phyloP scores from a whole-genome alignment of 37 sponge, comb jelly and placozoan genomes.

The Oopsacas minuta region DNA sequence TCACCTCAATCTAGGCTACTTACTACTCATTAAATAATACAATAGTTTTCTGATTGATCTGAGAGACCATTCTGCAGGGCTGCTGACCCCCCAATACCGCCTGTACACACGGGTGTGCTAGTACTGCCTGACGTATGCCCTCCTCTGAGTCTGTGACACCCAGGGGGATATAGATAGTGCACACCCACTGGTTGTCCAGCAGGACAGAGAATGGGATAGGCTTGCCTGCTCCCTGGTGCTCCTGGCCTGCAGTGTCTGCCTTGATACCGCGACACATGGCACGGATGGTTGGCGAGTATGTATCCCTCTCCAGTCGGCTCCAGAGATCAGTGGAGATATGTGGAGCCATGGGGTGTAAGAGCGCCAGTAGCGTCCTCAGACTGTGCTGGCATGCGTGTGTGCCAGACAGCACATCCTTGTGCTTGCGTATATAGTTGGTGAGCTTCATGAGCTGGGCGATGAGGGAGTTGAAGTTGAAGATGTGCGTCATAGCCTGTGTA shows the following conservation, averaged over 20 bases:
- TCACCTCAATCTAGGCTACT: too few species aligned
- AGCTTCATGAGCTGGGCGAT: not conserved
- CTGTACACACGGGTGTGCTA: not conserved
- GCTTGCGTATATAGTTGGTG: not conserved
- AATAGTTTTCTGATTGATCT: not conserved
- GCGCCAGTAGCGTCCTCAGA: not conserved
- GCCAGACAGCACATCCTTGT: not conserved
- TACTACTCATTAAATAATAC: not conserved
- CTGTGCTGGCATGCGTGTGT: not conserved
- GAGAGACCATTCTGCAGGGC: not conserved
- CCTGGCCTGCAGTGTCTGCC: not conserved
- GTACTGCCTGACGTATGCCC: not conserved
- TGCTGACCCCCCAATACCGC: not conserved
- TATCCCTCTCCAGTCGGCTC: not conserved
- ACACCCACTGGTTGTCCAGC: not conserved
- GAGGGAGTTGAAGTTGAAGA: not conserved
- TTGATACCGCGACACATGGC: not conserved
- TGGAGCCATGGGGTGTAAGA: slow-evolving; percentile 26
- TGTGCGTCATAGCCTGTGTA: not conserved
- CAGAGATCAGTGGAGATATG: slow-evolving; percentile 26
- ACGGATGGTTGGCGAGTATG: not conserved
- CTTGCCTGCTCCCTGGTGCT: not conserved
- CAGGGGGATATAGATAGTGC: not conserved
- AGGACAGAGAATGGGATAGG: not conserved
- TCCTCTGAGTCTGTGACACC: not conserved